phyloP scores from a whole-genome alignment of 2,113 vertebrate genomes.

The Bostrychus sinensis region DNA sequence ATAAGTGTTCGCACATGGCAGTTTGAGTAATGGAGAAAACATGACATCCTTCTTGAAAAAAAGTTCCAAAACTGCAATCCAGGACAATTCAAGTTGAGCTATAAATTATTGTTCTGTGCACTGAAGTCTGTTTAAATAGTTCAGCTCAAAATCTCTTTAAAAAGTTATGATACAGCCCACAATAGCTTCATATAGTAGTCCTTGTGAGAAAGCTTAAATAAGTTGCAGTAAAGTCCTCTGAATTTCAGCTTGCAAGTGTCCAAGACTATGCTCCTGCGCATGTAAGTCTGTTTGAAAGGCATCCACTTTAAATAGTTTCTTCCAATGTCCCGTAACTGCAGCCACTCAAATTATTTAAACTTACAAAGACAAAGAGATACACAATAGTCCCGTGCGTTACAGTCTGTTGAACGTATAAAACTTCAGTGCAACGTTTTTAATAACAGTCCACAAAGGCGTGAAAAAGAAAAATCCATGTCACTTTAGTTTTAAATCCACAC shows the following conservation, averaged over 20 bases:
- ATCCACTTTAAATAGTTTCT: neutral
- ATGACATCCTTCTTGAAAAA: neutral
- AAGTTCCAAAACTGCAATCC: neutral
- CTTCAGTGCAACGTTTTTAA: constrained; percentile 13
- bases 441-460: constrained; percentile 25
- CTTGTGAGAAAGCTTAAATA: neutral
- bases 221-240: neutral
- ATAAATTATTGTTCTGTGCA: neutral
- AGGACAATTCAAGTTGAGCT: neutral
- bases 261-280: neutral
- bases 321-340: neutral
- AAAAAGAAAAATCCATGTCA: constrained; percentile 5
- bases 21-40: neutral
- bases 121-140: neutral
- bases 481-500: neutral
- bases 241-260: neutral
- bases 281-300: neutral
- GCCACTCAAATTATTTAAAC: neutral
- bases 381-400: constrained; percentile 25
- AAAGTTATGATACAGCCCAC: neutral
- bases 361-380: constrained; percentile 5
- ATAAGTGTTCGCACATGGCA: neutral
- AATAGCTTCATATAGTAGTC: no score
- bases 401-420: constrained; percentile 17
- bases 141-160: neutral